Percentiles rank a stretch among this genome's conserved stretches.
phyloP scores from a whole-genome alignment of 2,113 vertebrate genomes.

The Epinephelus cyanopodus region DNA sequence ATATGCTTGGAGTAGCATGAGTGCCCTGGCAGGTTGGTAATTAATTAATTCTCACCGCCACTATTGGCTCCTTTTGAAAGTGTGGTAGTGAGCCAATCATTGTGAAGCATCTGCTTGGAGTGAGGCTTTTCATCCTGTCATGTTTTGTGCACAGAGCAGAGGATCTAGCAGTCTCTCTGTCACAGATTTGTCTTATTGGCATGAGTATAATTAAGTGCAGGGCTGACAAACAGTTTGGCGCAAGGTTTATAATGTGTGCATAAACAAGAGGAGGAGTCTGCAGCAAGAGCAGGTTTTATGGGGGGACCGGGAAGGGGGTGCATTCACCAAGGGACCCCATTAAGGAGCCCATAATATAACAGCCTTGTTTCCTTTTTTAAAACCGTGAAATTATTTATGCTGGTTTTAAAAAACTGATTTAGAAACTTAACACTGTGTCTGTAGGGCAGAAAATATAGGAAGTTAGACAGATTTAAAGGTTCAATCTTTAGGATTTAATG shows the following conservation, averaged over 20 bases:
- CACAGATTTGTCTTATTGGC: neutral
- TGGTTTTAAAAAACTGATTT: too few relatives aligned
- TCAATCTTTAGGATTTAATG: too few relatives aligned
- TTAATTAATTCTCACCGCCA: neutral
- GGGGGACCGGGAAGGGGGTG: neutral
- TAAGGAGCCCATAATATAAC: neutral
- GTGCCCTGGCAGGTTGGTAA: neutral
- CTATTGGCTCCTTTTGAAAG: neutral
- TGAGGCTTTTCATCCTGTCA: neutral
- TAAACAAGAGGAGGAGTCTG: neutral
- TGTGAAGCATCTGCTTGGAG: neutral
- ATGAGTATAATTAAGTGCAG: neutral
- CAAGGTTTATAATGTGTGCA: neutral
- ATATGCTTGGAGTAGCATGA: neutral
- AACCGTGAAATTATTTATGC: neutral
- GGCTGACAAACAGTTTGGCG: neutral
- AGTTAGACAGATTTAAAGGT: too few relatives aligned
- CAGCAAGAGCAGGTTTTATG: neutral
- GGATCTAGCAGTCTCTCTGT: neutral
- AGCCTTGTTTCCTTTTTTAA: neutral
- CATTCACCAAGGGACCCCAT: neutral
- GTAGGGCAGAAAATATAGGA: too few relatives aligned
- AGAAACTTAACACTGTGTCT: too few relatives aligned
- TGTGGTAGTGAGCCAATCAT: neutral
- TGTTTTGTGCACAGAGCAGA: neutral